Percentiles rank a stretch among this genome's conserved stretches.
Conservation (phyloP, 2,113 vertebrate genomes). For the Dolichotis patagonum region DNA sequence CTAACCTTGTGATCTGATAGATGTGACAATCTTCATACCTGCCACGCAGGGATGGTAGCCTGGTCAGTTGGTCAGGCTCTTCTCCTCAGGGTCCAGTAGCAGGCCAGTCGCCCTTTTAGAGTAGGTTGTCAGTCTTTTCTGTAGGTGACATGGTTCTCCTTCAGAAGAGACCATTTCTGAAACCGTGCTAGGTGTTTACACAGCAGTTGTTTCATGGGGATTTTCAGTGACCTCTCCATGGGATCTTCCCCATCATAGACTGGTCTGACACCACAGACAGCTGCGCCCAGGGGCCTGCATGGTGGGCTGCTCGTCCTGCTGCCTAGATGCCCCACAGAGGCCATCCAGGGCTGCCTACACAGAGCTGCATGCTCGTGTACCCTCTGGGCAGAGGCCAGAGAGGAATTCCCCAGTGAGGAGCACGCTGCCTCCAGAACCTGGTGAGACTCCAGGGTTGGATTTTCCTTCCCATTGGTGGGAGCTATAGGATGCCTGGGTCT, state of each 20-base stretch:
- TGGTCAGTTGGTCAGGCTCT: neutral
- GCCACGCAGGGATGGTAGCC: neutral
- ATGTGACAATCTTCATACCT: neutral
- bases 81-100: neutral
- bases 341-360: neutral
- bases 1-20: neutral
- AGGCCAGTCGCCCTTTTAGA: neutral
- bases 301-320: neutral
- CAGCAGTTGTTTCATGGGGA: neutral
- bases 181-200: neutral
- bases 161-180: neutral
- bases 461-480: neutral
- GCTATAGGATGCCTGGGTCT: neutral
- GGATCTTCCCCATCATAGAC: neutral
- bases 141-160: neutral
- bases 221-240: neutral
- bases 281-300: neutral
- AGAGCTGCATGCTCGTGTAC: neutral
- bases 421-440: too few species aligned
- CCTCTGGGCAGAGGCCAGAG: neutral
- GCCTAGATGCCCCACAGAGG: neutral
- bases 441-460: neutral
- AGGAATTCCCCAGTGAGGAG: neutral
- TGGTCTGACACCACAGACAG: neutral
- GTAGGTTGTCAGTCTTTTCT: neutral